These are phyloP conservation scores for Lacanobia wlatinum DNA, from an alignment of 2,888 invertebrate genomes.

Conservation along the genomic window DNA sequence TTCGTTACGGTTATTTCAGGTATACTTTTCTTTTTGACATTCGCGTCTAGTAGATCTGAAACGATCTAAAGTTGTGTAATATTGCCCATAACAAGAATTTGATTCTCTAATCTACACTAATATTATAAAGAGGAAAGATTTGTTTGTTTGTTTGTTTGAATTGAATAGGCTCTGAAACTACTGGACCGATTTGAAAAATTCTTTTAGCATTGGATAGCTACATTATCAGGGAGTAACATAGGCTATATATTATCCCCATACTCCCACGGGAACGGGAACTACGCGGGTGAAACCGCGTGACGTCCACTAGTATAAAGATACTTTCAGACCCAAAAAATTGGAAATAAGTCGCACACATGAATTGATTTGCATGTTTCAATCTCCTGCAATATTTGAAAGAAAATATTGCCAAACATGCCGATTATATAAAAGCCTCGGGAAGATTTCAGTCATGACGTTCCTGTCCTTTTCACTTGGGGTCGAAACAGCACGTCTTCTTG, in stretches of 20 bases:
- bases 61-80: constrained; percentile 30
- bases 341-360: neutral
- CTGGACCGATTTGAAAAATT: no score
- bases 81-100: neutral
- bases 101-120: neutral
- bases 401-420: no score
- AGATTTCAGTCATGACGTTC: neutral
- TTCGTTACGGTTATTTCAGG: constrained; percentile 48
- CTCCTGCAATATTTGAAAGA: neutral
- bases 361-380: neutral
- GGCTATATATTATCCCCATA: no score
- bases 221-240: no score
- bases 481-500: no score
- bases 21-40: constrained; percentile 45
- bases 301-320: neutral
- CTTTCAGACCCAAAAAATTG: neutral
- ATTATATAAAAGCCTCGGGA: no score
- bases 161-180: no score
- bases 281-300: no score
- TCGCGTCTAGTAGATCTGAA: constrained; percentile 16
- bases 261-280: no score
- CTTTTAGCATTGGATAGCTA: no score
- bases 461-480: neutral
- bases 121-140: no score
- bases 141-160: no score